Base-by-base conservation (phyloP, 2,113 vertebrate species). In the Lepus timidus region DNA sequence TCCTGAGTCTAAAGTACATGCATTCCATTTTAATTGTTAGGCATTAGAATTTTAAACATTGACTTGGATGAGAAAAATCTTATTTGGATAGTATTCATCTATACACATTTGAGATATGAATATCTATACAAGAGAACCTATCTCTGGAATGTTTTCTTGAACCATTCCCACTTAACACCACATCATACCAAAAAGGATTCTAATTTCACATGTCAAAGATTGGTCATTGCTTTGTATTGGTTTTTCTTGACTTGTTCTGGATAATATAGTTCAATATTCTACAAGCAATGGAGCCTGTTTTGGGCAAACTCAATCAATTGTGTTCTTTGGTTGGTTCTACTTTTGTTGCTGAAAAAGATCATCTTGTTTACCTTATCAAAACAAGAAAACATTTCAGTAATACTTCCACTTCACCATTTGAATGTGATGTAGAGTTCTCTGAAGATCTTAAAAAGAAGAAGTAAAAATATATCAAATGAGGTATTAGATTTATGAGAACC, bases 11-110 rank as follows among this genome's bases (percentile, higher is more conserved):
- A 86, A 68, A 83, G 31, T n/a, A 2, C 12, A 33, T 6, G 39
- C 31, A 52, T 87, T 76, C 5, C 61, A 68, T 33, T 44, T 78
- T 87, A 91, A n/a, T 83, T 95, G 44, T 88, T 94, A 93, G 71
- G n/a, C 31, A 68, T 94, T 86, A 87, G 89, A 90, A 96, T 79
- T 87, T 94, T 88, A 83, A 93, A 89, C 2, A 64, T 31, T 68
- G 27, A 70, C 49, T 82, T 82, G 58, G 52, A 81, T 80, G 44
- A 62, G 84, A 83, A 44, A 88, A 76, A 82, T 65, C 82, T 81
- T 39, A 49, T n/a, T 93, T 88, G 84, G 74, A 80, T 36, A 70
- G 58, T 80, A 12, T 36, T 61, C 51, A 67, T 94, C 31, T 39
- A 51, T 16, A 70, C 9, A 84, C 9, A 23, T 73, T 73, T 92